phyloP scores from a whole-genome alignment of 2,797 vertebrate species.

The Tangara arthus region DNA sequence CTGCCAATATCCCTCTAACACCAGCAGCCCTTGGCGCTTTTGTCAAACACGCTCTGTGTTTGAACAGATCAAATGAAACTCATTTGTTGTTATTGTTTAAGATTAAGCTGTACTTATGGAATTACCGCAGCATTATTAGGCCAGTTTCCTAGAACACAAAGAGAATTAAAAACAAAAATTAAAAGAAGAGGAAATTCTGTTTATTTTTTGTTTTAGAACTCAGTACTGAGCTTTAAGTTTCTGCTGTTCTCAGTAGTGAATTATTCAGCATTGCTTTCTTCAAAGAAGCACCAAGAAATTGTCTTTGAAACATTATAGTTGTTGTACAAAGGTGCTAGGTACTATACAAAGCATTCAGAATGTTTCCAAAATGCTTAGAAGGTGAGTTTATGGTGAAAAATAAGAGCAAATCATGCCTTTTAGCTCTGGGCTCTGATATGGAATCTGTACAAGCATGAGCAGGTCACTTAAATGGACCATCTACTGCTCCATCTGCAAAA shows the following conservation, averaged over 20 bases:
- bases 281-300: not conserved
- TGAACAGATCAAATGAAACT: slow-evolving; percentile 70
- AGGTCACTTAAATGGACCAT: not conserved
- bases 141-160: slow-evolving; percentile 44
- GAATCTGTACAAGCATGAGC: not conserved
- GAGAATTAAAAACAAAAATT: slow-evolving; percentile 5
- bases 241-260: not conserved
- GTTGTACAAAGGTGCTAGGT: not conserved
- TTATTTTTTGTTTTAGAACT: slow-evolving; percentile 11
- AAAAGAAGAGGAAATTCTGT: not conserved
- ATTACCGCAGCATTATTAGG: slow-evolving; percentile 52
- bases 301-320: not conserved
- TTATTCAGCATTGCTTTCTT: not conserved
- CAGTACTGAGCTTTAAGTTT: not conserved
- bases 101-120: slow-evolving; percentile 67
- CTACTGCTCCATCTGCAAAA: slow-evolving; percentile 2
- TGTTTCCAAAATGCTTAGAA: not conserved
- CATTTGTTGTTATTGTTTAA: slow-evolving; percentile 72
- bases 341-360: not conserved
- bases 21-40: slow-evolving; percentile 35
- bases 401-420: not conserved
- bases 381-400: not conserved
- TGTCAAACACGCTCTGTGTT: slow-evolving; percentile 39
- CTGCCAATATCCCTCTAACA: slow-evolving; percentile 66
- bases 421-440: not conserved